These are phyloP conservation scores for Cephus nigrinus DNA, from an alignment of 2,888 invertebrate species.

Conservation along the genomic window DNA sequence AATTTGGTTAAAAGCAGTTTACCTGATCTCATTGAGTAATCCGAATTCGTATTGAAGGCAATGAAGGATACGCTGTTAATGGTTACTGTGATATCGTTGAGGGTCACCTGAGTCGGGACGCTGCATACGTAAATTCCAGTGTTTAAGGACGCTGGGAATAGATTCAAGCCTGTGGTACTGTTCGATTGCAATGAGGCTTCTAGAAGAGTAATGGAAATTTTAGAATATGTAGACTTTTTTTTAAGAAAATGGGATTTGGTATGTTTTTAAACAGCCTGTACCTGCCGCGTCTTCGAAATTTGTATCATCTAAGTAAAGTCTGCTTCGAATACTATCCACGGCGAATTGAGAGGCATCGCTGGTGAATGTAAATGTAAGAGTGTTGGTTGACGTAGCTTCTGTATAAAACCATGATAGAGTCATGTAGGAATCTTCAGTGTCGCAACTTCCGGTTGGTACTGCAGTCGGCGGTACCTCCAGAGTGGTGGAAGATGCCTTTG, in stretches of 20 bases:
- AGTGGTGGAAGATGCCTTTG: constrained; percentile 3
- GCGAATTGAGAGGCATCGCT: constrained; percentile 29
- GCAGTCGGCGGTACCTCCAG: constrained; percentile 10
- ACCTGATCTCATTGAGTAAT: constrained; percentile 33
- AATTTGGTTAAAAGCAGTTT: neutral
- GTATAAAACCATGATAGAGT: constrained; percentile 11
- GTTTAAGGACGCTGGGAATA: constrained; percentile 29
- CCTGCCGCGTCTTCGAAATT: constrained; percentile 30
- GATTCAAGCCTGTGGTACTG: constrained; percentile 24
- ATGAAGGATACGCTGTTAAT: constrained; percentile 38
- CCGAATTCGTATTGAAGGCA: constrained; percentile 34
- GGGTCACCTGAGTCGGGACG: constrained; percentile 16
- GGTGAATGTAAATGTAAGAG: constrained; percentile 22
- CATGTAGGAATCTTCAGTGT: constrained; percentile 9
- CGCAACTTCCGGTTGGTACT: constrained; percentile 12
- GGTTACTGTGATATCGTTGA: constrained; percentile 20
- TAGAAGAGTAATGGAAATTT: constrained; percentile 9
- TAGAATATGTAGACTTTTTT: neutral
- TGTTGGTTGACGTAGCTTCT: constrained; percentile 6
- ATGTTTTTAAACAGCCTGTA: constrained; percentile 17
- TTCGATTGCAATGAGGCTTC: constrained; percentile 2
- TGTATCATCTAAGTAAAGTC: constrained; percentile 25
- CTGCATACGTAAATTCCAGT: constrained; percentile 33
- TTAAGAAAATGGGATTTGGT: neutral
- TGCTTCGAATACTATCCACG: constrained; percentile 28